A percentile compares a stretch with the other conserved stretches of the same genome.
Evolutionary conservation across 1,140 invertebrate genomes (phyloP).

Genomic region (Panulirus ornatus): DNA sequence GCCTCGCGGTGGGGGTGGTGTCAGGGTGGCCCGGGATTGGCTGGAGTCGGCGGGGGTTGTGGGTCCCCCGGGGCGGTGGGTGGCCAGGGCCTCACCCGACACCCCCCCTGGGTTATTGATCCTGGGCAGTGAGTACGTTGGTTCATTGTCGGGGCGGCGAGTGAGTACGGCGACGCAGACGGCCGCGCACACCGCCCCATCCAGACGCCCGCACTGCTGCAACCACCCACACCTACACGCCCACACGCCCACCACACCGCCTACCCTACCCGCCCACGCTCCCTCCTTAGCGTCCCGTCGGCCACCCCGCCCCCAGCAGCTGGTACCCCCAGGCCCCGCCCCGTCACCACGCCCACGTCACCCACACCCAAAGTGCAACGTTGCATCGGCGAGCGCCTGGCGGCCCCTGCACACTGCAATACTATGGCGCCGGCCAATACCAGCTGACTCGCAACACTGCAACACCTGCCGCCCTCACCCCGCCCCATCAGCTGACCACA

Average conservation of each 20-base stretch:
- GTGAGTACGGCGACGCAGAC: constrained; percentile 63
- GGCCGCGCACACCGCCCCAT: constrained; percentile 11
- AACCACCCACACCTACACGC: constrained; percentile 33
- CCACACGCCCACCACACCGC: constrained; percentile 33
- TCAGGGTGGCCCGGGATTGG: constrained; percentile 33
- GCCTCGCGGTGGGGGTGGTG: constrained; percentile 25
- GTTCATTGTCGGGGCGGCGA: constrained; percentile 45
- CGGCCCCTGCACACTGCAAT: constrained; percentile 44
- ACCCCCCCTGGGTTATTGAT: constrained; percentile 58
- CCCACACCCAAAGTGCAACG: constrained; percentile 47
- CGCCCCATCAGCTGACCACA: constrained; percentile 4
- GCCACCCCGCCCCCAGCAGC: background rate
- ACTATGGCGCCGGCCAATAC: constrained; percentile 22
- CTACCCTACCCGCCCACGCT: constrained; percentile 20
- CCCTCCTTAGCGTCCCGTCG: background rate
- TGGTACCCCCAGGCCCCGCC: background rate
- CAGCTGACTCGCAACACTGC: background rate
- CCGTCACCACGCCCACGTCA: constrained; percentile 17
- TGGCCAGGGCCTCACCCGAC: constrained; percentile 12
- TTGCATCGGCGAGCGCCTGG: constrained; percentile 34
- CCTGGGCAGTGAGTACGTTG: constrained; percentile 35
- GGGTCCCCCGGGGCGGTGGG: constrained; percentile 26
- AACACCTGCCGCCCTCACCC: constrained; percentile 7
- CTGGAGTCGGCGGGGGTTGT: constrained; percentile 44
- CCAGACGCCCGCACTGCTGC: constrained; percentile 43